Conservation (phyloP, 2,888 invertebrate genomes). For the Meteorus colon region DNA sequence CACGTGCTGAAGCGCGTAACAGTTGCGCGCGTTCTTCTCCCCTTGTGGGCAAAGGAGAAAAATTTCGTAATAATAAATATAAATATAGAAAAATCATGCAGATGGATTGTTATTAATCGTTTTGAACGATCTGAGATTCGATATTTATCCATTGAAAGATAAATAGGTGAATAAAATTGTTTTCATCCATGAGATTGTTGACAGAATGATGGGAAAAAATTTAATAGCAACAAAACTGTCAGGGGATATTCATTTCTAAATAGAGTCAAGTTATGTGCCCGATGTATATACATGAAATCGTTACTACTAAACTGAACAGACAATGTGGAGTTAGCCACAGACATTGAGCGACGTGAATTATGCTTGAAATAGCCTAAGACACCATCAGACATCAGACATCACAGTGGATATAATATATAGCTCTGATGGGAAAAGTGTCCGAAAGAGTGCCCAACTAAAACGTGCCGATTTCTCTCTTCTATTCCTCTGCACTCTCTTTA, state of each 20-base stretch:
- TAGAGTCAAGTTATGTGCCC: too few relatives aligned
- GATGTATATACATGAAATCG: slow-evolving; percentile 1
- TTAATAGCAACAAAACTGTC: not conserved
- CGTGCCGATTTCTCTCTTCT: not conserved
- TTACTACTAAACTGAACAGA: slow-evolving; percentile 18
- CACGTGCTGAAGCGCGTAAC: slow-evolving; percentile 44
- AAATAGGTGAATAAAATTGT: too few relatives aligned
- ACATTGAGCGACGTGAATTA: slow-evolving; percentile 20
- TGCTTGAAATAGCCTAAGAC: slow-evolving; percentile 6
- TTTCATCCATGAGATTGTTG: too few relatives aligned
- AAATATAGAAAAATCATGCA: not conserved
- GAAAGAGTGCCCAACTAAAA: slow-evolving; percentile 32
- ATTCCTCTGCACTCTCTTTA: slow-evolving; percentile 4
- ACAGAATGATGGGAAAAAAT: not conserved
- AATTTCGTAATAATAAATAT: slow-evolving; percentile 26
- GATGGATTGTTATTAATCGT: slow-evolving; percentile 17
- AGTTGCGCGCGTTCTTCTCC: slow-evolving; percentile 29
- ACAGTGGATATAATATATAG: not conserved
- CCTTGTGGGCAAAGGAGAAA: slow-evolving; percentile 27
- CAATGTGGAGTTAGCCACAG: slow-evolving; percentile 21
- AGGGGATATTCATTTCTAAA: not conserved
- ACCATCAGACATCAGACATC: slow-evolving; percentile 5
- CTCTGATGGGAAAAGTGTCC: not conserved
- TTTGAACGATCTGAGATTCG: not conserved
- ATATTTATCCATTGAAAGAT: too few relatives aligned